phyloP scores from a whole-genome alignment of 2,888 invertebrate genomes.

The Drosophila macrospina region DNA sequence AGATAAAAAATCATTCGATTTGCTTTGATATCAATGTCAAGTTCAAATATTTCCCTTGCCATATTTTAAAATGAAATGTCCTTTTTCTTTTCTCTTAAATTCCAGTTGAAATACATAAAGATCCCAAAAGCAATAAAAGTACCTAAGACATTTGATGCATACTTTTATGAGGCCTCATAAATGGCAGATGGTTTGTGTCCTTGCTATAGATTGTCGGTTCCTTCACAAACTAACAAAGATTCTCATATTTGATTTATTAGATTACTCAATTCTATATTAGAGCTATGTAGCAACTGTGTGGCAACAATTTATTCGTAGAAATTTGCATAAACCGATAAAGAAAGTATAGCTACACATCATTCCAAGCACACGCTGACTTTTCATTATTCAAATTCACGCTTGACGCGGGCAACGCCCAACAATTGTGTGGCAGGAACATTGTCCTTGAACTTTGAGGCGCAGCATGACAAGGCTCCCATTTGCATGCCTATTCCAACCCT shows the following conservation, averaged over 20 bases:
- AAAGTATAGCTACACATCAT: slow-evolving; percentile 7
- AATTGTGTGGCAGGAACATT: slow-evolving; percentile 32
- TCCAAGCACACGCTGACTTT: slow-evolving; percentile 40
- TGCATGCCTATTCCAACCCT: slow-evolving; percentile 24
- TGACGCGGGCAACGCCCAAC: slow-evolving; percentile 50
- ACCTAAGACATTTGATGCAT: slow-evolving; percentile 47
- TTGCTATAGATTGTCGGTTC: not conserved
- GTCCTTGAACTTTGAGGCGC: slow-evolving; percentile 57
- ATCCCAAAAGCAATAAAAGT: slow-evolving; percentile 1
- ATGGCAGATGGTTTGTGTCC: slow-evolving; percentile 36
- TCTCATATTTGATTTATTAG: too few relatives aligned
- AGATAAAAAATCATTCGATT: not conserved
- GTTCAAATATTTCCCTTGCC: not conserved
- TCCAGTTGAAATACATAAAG: not conserved
- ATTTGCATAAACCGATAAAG: slow-evolving; percentile 6
- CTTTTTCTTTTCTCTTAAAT: not conserved
- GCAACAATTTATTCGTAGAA: too few relatives aligned
- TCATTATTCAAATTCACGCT: slow-evolving; percentile 54
- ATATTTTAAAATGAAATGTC: not conserved
- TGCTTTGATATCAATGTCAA: not conserved
- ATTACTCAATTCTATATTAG: too few relatives aligned
- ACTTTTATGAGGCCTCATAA: slow-evolving; percentile 66
- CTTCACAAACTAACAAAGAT: not conserved
- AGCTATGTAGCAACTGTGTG: too few relatives aligned
- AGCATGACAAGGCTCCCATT: slow-evolving; percentile 51